A percentile compares a stretch with the other conserved stretches of the same genome.
Evolutionary conservation across 2,888 invertebrate genomes (phyloP).

Genomic region (Itoplectis maculator): DNA sequence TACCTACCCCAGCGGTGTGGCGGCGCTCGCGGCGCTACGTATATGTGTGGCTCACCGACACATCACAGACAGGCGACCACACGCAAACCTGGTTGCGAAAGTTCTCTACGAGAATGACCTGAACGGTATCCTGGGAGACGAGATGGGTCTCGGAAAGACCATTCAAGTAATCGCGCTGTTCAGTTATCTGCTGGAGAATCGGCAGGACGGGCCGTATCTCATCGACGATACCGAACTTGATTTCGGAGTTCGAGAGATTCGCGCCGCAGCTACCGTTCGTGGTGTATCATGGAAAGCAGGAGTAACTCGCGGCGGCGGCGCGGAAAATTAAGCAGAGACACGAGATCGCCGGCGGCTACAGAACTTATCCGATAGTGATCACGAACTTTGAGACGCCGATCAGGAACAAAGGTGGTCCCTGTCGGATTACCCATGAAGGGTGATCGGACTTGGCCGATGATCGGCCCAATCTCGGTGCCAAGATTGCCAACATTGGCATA

Average conservation of each 20-base stretch:
- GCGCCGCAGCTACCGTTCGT: constrained; percentile 88
- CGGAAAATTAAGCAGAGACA: constrained; percentile 78
- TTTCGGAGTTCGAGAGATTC: constrained; percentile 89
- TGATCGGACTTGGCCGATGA: too few species aligned
- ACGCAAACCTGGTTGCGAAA: too few species aligned
- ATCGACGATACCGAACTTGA: constrained; percentile 89
- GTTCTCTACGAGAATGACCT: constrained; percentile 87
- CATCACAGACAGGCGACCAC: too few species aligned
- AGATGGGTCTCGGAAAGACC: constrained; percentile 90
- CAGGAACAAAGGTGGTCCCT: constrained; percentile 84
- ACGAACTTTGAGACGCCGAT: constrained; percentile 87
- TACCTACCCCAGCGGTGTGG: too few species aligned
- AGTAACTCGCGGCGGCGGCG: constrained; percentile 78
- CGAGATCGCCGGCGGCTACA: constrained; percentile 76
- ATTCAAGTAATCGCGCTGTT: constrained; percentile 85
- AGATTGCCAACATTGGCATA: too few species aligned
- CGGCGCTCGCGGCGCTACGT: too few species aligned
- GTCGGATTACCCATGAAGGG: too few species aligned
- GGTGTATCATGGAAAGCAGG: constrained; percentile 86
- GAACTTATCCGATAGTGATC: constrained; percentile 86
- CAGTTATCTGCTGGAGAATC: constrained; percentile 85
- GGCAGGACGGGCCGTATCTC: constrained; percentile 85
- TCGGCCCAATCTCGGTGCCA: too few species aligned
- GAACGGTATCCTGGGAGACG: constrained; percentile 89
- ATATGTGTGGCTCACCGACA: too few species aligned